Conservation (phyloP, 2,888 invertebrate species). For the Teleiodes luculella region DNA sequence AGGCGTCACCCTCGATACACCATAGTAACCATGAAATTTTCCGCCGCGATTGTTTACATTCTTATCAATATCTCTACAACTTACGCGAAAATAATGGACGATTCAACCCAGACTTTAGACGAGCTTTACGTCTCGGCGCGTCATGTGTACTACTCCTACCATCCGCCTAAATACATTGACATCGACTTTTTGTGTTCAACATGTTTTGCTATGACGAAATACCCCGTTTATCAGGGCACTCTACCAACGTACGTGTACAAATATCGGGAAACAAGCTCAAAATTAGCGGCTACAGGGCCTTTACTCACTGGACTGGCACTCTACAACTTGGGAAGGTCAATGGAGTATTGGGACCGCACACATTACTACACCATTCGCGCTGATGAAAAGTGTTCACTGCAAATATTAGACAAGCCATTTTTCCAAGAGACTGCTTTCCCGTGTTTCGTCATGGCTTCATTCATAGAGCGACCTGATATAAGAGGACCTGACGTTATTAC, state of each 20-base stretch:
- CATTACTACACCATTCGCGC: slow-evolving; percentile 43
- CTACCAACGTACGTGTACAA: slow-evolving; percentile 64
- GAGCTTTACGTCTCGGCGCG: slow-evolving; percentile 48
- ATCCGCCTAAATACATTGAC: slow-evolving; percentile 56
- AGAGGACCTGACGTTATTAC: slow-evolving; percentile 33
- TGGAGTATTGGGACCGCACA: slow-evolving; percentile 40
- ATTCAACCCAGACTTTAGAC: slow-evolving; percentile 40
- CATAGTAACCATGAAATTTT: slow-evolving; percentile 58
- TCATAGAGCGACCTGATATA: slow-evolving; percentile 41
- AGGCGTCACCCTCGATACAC: slow-evolving; percentile 52
- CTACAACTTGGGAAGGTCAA: slow-evolving; percentile 62
- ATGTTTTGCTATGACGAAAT: slow-evolving; percentile 46
- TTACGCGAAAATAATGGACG: slow-evolving; percentile 47
- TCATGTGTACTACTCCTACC: slow-evolving; percentile 60
- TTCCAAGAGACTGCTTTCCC: slow-evolving; percentile 60
- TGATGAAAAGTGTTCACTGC: slow-evolving; percentile 59
- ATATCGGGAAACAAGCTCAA: slow-evolving; percentile 53
- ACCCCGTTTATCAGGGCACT: slow-evolving; percentile 61
- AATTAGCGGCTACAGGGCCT: slow-evolving; percentile 55
- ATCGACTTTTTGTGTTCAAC: slow-evolving; percentile 55
- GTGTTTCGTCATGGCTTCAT: slow-evolving; percentile 66
- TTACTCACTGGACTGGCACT: slow-evolving; percentile 61
- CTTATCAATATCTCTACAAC: slow-evolving; percentile 23
- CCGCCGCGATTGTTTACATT: slow-evolving; percentile 17
- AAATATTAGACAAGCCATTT: slow-evolving; percentile 51